Evolutionary conservation across 2,113 vertebrate species (phyloP).

Genomic region (Theristicus caerulescens): DNA sequence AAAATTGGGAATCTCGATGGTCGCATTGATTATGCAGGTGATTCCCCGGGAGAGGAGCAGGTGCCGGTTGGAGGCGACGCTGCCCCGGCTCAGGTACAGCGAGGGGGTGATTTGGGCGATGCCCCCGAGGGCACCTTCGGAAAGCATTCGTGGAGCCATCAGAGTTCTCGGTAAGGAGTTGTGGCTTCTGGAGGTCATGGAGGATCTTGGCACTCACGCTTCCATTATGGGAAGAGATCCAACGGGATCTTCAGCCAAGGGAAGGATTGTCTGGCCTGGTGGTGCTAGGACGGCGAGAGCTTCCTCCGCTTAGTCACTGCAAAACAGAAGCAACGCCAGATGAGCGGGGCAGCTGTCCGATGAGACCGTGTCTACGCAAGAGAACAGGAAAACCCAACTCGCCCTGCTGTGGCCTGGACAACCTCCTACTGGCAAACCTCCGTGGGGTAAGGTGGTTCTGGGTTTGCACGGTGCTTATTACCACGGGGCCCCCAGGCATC

Average conservation of each 20-base stretch:
- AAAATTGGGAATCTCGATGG: constrained; percentile 96
- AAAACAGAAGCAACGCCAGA: constrained; percentile 44
- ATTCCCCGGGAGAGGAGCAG: constrained; percentile 93
- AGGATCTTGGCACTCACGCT: constrained; percentile 64
- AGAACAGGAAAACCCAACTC: background rate
- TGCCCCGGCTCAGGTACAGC: constrained; percentile 93
- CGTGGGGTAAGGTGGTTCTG: background rate
- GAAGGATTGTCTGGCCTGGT: background rate
- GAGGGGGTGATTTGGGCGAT: constrained; percentile 96
- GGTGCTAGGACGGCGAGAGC: background rate
- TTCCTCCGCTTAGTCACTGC: constrained; percentile 48
- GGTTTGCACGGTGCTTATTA: background rate
- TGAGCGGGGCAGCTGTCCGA: constrained; percentile 21
- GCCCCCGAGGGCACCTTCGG: constrained; percentile 86
- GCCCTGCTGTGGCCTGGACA: background rate
- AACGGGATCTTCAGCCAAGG: background rate
- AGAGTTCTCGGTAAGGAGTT: constrained; percentile 85
- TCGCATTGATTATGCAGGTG: constrained; percentile 95
- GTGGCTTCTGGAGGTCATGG: constrained; percentile 94
- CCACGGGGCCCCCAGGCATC: background rate
- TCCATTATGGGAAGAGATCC: constrained; percentile 66
- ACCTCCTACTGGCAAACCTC: background rate
- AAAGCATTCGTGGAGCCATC: constrained; percentile 86
- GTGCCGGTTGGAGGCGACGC: constrained; percentile 93
- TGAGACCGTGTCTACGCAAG: background rate